phyloP scores from a whole-genome alignment of 2,113 vertebrate genomes.

The Oncorhynchus gorbuscha region DNA sequence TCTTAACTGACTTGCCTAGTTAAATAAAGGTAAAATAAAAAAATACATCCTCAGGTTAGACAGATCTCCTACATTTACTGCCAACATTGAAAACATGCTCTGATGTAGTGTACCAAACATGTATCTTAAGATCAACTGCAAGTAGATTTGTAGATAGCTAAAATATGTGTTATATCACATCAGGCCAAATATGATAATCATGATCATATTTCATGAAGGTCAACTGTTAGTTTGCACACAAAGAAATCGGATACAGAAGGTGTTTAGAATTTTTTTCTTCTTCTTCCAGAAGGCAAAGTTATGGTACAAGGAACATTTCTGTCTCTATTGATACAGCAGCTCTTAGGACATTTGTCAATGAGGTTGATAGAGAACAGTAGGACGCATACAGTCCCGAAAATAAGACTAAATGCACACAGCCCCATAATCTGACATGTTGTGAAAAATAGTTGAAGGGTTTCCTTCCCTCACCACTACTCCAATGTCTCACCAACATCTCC shows the following conservation, averaged over 20 bases:
- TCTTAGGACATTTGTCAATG: constrained; percentile 19
- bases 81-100: constrained; percentile 22
- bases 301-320: constrained; percentile 21
- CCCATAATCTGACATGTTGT: neutral
- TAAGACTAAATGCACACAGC: neutral
- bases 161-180: constrained; percentile 2
- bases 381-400: neutral
- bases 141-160: neutral
- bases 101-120: constrained; percentile 8
- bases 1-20: too few species aligned
- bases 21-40: neutral
- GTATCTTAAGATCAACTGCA: neutral
- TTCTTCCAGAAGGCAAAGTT: constrained; percentile 15
- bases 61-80: neutral
- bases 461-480: neutral
- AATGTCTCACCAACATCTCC: neutral
- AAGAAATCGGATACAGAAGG: constrained; percentile 26
- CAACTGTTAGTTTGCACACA: constrained; percentile 27
- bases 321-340: neutral
- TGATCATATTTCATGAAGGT: constrained; percentile 16
- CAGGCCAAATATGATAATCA: neutral
- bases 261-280: constrained; percentile 16
- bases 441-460: neutral
- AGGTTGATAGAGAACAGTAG: neutral
- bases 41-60: constrained; percentile 14